phyloP scores from a whole-genome alignment of 2,113 vertebrate species.

The Trogon surrucura region DNA sequence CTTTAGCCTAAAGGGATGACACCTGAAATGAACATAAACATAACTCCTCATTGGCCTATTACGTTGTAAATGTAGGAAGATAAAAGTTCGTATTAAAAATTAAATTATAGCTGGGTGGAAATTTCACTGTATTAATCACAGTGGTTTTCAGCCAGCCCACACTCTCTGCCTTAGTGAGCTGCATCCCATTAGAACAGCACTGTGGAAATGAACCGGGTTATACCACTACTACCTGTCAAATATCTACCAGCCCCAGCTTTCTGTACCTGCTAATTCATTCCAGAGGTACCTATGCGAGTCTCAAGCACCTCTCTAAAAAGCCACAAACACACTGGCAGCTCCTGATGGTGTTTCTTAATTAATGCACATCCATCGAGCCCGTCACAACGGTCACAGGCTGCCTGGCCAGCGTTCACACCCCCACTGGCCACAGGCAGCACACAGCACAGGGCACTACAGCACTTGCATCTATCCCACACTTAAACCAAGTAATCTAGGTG shows the following conservation, averaged over 20 bases:
- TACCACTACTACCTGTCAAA: not conserved
- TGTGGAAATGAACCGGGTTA: not conserved
- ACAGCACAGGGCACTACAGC: too few species aligned
- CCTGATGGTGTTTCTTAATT: not conserved
- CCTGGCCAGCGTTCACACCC: fast-evolving
- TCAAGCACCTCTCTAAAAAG: not conserved
- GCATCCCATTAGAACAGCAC: fast-evolving
- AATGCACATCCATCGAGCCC: not conserved
- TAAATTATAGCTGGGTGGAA: not conserved
- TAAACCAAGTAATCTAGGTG: fast-evolving
- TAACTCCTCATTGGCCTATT: not conserved
- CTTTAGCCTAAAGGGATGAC: not conserved
- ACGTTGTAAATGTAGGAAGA: not conserved
- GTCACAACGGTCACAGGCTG: fast-evolving
- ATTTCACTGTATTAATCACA: not conserved
- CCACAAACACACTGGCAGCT: not conserved
- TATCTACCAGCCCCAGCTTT: not conserved
- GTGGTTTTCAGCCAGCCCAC: not conserved
- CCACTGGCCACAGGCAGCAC: not conserved
- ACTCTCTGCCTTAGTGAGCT: not conserved
- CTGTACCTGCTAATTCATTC: not conserved
- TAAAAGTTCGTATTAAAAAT: not conserved
- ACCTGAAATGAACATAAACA: not conserved
- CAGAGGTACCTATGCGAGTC: not conserved
- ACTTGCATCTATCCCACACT: not conserved